phyloP scores from a whole-genome alignment of 2,797 vertebrate species.

The Liparis tanakae region DNA sequence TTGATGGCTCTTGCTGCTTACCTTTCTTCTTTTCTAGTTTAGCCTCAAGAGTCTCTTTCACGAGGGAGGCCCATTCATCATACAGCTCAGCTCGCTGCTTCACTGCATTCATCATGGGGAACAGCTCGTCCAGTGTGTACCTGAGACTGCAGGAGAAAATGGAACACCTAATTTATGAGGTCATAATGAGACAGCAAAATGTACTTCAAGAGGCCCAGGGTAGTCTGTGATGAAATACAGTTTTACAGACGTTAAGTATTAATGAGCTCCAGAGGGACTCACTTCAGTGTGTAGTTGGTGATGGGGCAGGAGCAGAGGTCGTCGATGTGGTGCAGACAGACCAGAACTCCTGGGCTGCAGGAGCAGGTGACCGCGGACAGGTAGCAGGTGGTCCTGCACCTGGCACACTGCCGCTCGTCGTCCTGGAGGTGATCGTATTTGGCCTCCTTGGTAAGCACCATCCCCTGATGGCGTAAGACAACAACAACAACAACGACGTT shows the following conservation, averaged over 20 bases:
- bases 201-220: background rate
- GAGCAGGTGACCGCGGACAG: conserved; percentile 93
- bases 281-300: conserved; percentile 91
- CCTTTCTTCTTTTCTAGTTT: conserved; percentile 93
- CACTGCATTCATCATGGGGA: conserved; percentile 92
- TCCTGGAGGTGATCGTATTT: conserved; percentile 93
- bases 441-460: conserved; percentile 82
- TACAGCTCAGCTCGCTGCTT: conserved; percentile 90
- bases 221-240: background rate
- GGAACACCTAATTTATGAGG: background rate
- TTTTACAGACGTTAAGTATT: background rate
- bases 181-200: conserved; percentile 2
- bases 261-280: conserved; percentile 63
- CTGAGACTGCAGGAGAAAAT: conserved; percentile 84
- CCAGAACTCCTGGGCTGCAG: conserved; percentile 88
- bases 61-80: conserved; percentile 90
- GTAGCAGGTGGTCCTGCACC: conserved; percentile 96
- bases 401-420: conserved; percentile 94
- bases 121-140: conserved; percentile 93
- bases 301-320: conserved; percentile 91
- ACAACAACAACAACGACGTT: conserved; percentile 14
- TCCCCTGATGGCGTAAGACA: conserved; percentile 80
- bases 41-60: conserved; percentile 90
- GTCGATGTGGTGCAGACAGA: conserved; percentile 90
- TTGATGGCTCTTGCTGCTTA: conserved; percentile 58